phyloP scores from a whole-genome alignment of 2,888 invertebrate species.

The Euclidia mi region DNA sequence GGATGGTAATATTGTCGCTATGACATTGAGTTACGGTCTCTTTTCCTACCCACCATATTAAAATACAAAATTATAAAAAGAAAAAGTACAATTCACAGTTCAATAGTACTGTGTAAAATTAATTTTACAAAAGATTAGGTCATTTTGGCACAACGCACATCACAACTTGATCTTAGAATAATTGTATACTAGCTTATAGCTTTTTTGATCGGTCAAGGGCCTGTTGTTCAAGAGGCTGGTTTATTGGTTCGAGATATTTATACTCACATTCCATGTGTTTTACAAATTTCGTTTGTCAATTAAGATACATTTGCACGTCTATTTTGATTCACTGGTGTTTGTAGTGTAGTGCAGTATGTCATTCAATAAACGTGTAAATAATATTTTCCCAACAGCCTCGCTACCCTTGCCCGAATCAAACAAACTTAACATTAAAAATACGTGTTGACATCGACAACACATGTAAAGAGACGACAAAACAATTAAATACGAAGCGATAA shows the following conservation, averaged over 20 bases:
- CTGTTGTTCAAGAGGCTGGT: background rate
- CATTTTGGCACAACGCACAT: slow-evolving; percentile 54
- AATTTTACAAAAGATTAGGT: slow-evolving; percentile 51
- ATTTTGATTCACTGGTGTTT: no score
- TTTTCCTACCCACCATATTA: slow-evolving; percentile 25
- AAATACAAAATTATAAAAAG: slow-evolving; percentile 49
- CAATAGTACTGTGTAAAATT: slow-evolving; percentile 35
- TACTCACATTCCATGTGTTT: no score
- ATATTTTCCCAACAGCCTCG: background rate
- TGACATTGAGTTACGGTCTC: slow-evolving; percentile 43
- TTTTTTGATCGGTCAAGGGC: slow-evolving; percentile 21
- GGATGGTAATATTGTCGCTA: slow-evolving; percentile 66
- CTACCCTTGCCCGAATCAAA: background rate
- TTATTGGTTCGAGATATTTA: background rate
- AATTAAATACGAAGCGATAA: slow-evolving; percentile 10
- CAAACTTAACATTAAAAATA: slow-evolving; percentile 1
- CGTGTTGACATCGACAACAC: background rate
- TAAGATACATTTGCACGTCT: no score
- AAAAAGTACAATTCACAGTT: slow-evolving; percentile 33
- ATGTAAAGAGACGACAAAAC: background rate
- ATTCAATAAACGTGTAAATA: no score
- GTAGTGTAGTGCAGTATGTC: no score
- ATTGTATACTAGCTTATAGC: slow-evolving; percentile 47
- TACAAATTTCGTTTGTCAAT: no score
- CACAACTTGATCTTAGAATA: slow-evolving; percentile 48